Conservation (phyloP, 1,140 invertebrate species). For the Berghia stephanieae region DNA sequence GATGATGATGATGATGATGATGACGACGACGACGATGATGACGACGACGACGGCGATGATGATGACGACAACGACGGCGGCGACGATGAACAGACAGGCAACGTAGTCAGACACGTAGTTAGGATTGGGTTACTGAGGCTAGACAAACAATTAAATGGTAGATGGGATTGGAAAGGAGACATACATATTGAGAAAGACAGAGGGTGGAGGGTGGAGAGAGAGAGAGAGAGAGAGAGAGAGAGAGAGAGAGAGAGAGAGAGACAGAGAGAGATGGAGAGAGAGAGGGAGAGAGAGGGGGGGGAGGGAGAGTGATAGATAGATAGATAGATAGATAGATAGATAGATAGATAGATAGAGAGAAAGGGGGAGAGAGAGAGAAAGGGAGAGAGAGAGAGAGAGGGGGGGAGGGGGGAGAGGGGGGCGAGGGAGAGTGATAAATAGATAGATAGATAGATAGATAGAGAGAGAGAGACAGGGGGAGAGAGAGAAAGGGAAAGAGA, state of each 20-base stretch:
- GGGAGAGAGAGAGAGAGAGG: constrained; percentile 24
- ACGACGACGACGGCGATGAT: too few species aligned
- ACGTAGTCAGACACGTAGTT: too few species aligned
- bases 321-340: constrained; percentile 31
- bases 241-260: too few species aligned
- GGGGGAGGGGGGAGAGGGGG: constrained; percentile 13
- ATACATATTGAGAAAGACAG: constrained; percentile 12
- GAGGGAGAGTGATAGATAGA: constrained; percentile 19
- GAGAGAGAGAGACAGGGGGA: neutral
- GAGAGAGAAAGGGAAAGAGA: neutral
- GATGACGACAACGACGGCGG: too few species aligned
- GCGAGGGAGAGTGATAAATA: neutral
- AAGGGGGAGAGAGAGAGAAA: constrained; percentile 24
- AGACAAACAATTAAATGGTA: too few species aligned
- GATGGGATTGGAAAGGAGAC: neutral
- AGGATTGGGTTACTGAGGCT: too few species aligned
- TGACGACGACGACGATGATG: too few species aligned
- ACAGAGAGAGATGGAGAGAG: constrained; percentile 14
- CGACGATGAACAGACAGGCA: too few species aligned
- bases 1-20: too few species aligned
- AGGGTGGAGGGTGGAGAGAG: neutral
- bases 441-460: constrained; percentile 20
- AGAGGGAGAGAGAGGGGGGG: constrained; percentile 34
- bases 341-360: constrained; percentile 29
- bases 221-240: constrained; percentile 12